Conservation (phyloP, 2,888 invertebrate species). For the Apoda limacodes region DNA sequence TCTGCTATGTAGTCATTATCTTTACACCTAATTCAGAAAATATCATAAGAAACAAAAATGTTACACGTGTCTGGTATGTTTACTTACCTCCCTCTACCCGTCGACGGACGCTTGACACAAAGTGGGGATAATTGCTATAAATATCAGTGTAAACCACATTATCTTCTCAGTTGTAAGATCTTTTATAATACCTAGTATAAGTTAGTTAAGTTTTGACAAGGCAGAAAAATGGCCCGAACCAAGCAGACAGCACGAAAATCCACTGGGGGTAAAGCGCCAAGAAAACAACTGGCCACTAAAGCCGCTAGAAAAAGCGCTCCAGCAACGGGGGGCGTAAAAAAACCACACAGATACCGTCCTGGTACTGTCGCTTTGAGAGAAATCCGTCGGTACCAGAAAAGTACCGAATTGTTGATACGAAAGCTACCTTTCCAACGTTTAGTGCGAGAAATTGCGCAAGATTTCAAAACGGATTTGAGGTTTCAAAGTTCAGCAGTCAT, state of each 20-base stretch:
- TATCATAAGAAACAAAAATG: no score
- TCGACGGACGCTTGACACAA: no score
- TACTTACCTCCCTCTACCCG: no score
- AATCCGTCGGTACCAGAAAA: conserved; percentile 80
- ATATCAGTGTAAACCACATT: no score
- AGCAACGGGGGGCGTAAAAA: conserved; percentile 79
- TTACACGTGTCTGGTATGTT: no score
- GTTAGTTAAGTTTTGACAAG: no score
- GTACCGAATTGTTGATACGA: conserved; percentile 77
- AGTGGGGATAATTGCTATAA: no score
- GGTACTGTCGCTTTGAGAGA: conserved; percentile 78
- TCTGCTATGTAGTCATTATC: no score
- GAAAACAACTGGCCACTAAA: conserved; percentile 78
- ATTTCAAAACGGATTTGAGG: conserved; percentile 77
- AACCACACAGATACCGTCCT: conserved; percentile 77
- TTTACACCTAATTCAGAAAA: no score
- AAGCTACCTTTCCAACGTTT: conserved; percentile 80
- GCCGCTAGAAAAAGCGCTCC: conserved; percentile 79
- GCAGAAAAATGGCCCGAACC: conserved; percentile 83
- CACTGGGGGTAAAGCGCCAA: conserved; percentile 79
- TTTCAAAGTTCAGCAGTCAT: conserved; percentile 79
- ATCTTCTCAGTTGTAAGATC: no score
- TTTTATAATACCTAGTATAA: no score
- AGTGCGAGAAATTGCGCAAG: conserved; percentile 80
- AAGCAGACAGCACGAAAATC: conserved; percentile 82